Conservation (phyloP, 2,113 vertebrate genomes). For the Petroica traversi region DNA sequence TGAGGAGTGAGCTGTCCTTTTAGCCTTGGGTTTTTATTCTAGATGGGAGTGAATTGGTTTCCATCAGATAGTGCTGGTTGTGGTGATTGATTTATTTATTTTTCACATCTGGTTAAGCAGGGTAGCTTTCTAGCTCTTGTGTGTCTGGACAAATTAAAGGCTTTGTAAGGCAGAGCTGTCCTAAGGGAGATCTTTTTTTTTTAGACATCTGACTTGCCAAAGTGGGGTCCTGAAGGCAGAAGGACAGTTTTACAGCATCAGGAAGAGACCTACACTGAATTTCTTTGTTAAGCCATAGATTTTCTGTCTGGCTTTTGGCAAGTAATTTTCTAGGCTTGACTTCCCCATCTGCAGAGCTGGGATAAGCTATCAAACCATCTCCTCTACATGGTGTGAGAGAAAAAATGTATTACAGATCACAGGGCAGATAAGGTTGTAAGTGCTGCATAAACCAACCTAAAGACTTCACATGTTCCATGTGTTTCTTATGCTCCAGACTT, state of each 20-base stretch:
- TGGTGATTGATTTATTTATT: background rate
- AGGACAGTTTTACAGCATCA: background rate
- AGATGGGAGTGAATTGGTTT: background rate
- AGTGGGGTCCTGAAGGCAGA: background rate
- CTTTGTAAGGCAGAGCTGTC: background rate
- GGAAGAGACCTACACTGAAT: background rate
- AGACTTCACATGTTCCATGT: background rate
- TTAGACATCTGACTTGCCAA: background rate
- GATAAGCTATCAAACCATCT: conserved; percentile 24
- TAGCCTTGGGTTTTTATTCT: background rate
- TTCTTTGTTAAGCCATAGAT: background rate
- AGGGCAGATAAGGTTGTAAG: background rate
- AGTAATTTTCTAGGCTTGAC: conserved; percentile 27
- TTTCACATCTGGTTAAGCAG: background rate
- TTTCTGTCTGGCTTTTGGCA: conserved; percentile 31
- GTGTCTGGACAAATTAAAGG: background rate
- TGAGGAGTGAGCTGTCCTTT: background rate
- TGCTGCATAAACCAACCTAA: background rate
- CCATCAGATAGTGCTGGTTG: background rate
- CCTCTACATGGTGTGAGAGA: background rate
- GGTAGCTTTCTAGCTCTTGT: background rate
- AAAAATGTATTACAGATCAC: background rate
- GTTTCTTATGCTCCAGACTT: background rate
- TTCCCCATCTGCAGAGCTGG: background rate
- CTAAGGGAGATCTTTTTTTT: background rate